A percentile compares a stretch with the other conserved stretches of the same genome.
Conservation (phyloP, 2,888 invertebrate species). For the Rhyacophila evoluta region DNA sequence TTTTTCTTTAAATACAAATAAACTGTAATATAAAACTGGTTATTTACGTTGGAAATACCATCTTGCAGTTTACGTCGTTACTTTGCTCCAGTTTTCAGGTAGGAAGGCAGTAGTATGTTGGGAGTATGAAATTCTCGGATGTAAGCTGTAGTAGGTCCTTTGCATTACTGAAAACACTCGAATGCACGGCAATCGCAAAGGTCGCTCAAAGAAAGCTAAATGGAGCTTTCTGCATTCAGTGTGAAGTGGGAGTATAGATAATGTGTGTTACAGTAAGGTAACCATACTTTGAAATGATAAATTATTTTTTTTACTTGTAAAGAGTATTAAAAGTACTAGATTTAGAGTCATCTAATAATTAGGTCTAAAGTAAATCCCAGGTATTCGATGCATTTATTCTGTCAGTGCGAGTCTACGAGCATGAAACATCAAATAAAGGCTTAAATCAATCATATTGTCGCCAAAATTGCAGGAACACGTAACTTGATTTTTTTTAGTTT, state of each 20-base stretch:
- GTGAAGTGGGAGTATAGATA: not conserved
- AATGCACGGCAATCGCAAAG: not conserved
- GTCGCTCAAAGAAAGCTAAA: slow-evolving; percentile 18
- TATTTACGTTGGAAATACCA: not conserved
- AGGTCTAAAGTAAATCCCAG: too few species aligned
- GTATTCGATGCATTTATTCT: too few species aligned
- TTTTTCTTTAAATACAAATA: too few species aligned
- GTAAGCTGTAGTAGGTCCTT: not conserved
- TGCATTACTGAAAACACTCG: slow-evolving; percentile 17
- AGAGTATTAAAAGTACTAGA: too few species aligned
- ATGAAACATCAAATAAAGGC: too few species aligned
- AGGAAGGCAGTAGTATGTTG: not conserved
- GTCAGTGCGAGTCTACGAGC: too few species aligned
- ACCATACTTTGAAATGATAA: not conserved
- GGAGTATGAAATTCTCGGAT: not conserved
- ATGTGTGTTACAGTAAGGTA: not conserved
- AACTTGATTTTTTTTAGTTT: too few species aligned
- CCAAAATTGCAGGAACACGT: too few species aligned
- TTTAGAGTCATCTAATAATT: too few species aligned
- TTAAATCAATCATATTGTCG: too few species aligned
- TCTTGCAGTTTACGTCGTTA: not conserved
- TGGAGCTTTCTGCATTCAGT: not conserved
- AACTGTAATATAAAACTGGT: not conserved
- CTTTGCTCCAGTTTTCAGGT: not conserved
- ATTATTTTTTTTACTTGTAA: too few species aligned